phyloP scores from a whole-genome alignment of 23 tunicate genomes.

The Halocynthia roretzi region DNA sequence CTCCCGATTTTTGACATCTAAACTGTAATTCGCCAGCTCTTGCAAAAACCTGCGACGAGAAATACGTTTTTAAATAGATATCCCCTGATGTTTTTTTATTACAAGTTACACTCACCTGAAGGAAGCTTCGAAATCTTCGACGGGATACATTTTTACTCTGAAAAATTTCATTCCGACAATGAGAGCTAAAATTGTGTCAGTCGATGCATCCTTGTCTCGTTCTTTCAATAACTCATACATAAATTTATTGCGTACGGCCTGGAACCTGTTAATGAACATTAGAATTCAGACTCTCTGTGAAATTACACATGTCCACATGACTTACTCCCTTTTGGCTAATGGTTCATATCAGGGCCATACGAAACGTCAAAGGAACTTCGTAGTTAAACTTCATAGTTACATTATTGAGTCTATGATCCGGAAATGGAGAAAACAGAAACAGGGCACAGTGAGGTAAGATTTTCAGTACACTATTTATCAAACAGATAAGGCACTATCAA shows the following conservation, averaged over 20 bases:
- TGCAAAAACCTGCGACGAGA: constrained; percentile 55
- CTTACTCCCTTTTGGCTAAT: too few species aligned
- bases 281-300: background rate
- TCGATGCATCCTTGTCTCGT: constrained; percentile 33
- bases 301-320: too few species aligned
- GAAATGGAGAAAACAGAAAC: too few species aligned
- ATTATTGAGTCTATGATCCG: too few species aligned
- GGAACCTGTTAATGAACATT: constrained; percentile 26
- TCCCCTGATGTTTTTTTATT: too few species aligned
- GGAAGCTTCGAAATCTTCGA: constrained; percentile 96
- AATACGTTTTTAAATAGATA: too few species aligned
- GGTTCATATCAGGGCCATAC: too few species aligned
- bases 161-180: constrained; percentile 97
- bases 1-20: constrained; percentile 80
- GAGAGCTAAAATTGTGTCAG: constrained; percentile 35
- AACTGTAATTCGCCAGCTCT: constrained; percentile 75
- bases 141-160: constrained; percentile 97
- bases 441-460: too few species aligned
- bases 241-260: constrained; percentile 67
- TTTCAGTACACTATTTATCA: too few species aligned
- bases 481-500: too few species aligned
- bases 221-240: constrained; percentile 64
- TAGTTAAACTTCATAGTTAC: too few species aligned
- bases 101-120: constrained; percentile 34
- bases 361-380: too few species aligned